A percentile compares a stretch with the other conserved stretches of the same genome.
Conservation (phyloP, 2,888 invertebrate species). For the Ennomos quercinarius region DNA sequence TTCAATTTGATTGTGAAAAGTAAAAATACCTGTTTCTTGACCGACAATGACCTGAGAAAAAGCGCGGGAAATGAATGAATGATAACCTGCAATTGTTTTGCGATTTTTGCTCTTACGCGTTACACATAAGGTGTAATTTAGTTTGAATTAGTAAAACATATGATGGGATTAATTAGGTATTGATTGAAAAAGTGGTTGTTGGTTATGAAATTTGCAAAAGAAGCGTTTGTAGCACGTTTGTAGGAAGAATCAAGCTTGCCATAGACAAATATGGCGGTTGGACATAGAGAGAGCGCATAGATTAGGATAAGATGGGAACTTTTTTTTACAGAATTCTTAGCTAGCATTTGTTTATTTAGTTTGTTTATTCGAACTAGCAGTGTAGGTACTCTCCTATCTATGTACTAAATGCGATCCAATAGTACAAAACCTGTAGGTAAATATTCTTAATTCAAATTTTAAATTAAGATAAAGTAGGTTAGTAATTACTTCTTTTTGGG, state of each 20-base stretch:
- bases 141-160: constrained; percentile 24
- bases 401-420: too few species aligned
- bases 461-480: too few species aligned
- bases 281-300: background rate
- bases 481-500: too few species aligned
- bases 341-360: too few species aligned
- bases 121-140: constrained; percentile 5
- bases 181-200: constrained; percentile 29
- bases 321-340: too few species aligned
- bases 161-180: constrained; percentile 35
- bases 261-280: constrained; percentile 25
- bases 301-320: background rate
- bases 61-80: constrained; percentile 63
- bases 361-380: too few species aligned
- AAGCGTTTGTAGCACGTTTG: constrained; percentile 19
- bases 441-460: too few species aligned
- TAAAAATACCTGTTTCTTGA: constrained; percentile 73
- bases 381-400: too few species aligned
- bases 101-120: constrained; percentile 21
- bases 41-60: constrained; percentile 77
- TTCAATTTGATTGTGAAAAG: constrained; percentile 26
- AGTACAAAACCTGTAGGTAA: too few species aligned
- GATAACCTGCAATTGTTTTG: constrained; percentile 38
- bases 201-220: constrained; percentile 31
- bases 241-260: constrained; percentile 19